Evolutionary conservation across 2,113 vertebrate genomes (phyloP), one percentile per base, ranked within the genome.

Genomic region (Neogale vison): DNA sequence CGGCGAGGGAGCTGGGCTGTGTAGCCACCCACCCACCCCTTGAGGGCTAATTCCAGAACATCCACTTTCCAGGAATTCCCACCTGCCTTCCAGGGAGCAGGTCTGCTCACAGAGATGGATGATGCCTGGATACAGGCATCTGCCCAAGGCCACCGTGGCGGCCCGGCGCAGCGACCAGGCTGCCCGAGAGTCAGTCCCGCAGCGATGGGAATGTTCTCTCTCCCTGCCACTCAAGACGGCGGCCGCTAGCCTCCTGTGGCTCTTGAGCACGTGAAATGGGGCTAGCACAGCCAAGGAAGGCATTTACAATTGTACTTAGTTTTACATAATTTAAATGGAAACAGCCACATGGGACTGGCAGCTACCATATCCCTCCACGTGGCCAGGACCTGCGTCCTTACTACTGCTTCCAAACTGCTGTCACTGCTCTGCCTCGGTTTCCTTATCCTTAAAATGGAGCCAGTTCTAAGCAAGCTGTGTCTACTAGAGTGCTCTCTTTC

Each of bases 261-360:
- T 50, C 34, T 6, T 4, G 10, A 57, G 31, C 57, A 11, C 0
- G 0, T n/a, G 57, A 65, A 39, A n/a, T 0, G 21, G 24, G 23
- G 17, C 55, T 50, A 4, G 3, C 10, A 55, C n/a, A 13, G 36
- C 63, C 72, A 13, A 34, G 45, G 31, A 91, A 63, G 3, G 24
- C 39, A 42, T 47, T 67, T 52, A 8, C 21, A 13, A 23, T 6
- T 42, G 18, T 23, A 59, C 55, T n/a, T 80, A 52, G 74, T 7
- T n/a, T 50, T 13, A 69, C 12, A 23, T 55, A 21, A 83, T 47
- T 76, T 83, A 72, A 85, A 42, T 17, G 34, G 24, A 52, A 57
- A n/a, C 3, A 52, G 26, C 29, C 42, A 15, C 0, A 0, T 0
- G 4, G 0, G 0, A 42, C 18, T 4, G 31, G 31, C 0, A 31